A percentile compares a stretch with the other conserved stretches of the same genome.
These are phyloP conservation scores for Perognathus longimembris DNA, from an alignment of 2,113 vertebrate genomes.

Conservation along the genomic window DNA sequence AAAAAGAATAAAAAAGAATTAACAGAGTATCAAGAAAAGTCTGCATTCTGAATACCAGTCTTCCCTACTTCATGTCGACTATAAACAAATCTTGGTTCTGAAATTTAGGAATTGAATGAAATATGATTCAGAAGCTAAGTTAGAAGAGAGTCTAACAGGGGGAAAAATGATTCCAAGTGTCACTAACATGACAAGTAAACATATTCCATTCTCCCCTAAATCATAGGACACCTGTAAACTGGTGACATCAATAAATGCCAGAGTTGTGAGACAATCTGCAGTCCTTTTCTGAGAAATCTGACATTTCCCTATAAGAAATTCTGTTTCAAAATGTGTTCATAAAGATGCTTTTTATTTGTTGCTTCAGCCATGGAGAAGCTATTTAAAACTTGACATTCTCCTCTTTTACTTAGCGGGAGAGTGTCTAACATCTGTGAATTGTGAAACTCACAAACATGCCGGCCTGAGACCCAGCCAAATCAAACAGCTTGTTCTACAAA, in stretches of 20 bases:
- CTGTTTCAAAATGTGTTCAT: constrained; percentile 83
- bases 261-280: constrained; percentile 68
- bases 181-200: constrained; percentile 85
- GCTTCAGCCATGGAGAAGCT: constrained; percentile 87
- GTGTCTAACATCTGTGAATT: constrained; percentile 93
- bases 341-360: constrained; percentile 87
- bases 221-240: constrained; percentile 77
- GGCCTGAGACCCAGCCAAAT: constrained; percentile 85
- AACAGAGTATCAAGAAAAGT: not conserved
- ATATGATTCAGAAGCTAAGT: constrained; percentile 96
- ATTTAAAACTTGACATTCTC: constrained; percentile 92
- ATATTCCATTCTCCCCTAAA: constrained; percentile 55
- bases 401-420: constrained; percentile 88
- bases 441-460: constrained; percentile 86
- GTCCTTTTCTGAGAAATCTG: not conserved
- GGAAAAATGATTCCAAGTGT: constrained; percentile 93
- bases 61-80: constrained; percentile 52
- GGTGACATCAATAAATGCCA: constrained; percentile 78
- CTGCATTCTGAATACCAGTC: not conserved
- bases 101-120: constrained; percentile 92
- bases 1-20: too few species aligned
- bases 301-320: constrained; percentile 83
- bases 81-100: constrained; percentile 91
- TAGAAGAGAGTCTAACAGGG: constrained; percentile 91
- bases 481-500: constrained; percentile 81